phyloP scores from a whole-genome alignment of 2,113 vertebrate species.

The Paraplagusia blochii region DNA sequence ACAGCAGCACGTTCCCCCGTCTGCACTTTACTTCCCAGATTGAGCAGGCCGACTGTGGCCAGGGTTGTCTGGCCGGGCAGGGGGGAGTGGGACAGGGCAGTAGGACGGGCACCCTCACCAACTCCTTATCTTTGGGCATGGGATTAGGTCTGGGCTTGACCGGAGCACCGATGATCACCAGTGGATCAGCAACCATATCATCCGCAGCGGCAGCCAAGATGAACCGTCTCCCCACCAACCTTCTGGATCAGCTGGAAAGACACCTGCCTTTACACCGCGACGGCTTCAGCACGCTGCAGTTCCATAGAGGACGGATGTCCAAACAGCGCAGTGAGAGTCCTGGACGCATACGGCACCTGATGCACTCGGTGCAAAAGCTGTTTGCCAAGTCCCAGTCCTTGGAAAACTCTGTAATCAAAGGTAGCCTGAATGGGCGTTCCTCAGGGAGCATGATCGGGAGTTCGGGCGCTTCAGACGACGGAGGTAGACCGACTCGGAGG shows the following conservation, averaged over 20 bases:
- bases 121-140: slow-evolving; percentile 77
- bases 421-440: slow-evolving; percentile 81
- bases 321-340: slow-evolving; percentile 97
- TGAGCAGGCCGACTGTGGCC: slow-evolving; percentile 86
- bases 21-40: slow-evolving; percentile 94
- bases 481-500: slow-evolving; percentile 81
- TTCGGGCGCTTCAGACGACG: slow-evolving; percentile 71
- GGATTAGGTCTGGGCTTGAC: slow-evolving; percentile 71
- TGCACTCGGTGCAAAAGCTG: slow-evolving; percentile 96
- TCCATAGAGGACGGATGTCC: slow-evolving; percentile 81
- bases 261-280: slow-evolving; percentile 94
- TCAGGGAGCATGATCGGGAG: slow-evolving; percentile 38
- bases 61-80: slow-evolving; percentile 59
- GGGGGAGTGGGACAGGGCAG: slow-evolving; percentile 63
- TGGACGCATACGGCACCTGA: slow-evolving; percentile 93
- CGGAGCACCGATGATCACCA: slow-evolving; percentile 81
- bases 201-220: slow-evolving; percentile 72
- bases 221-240: slow-evolving; percentile 91
- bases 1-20: slow-evolving; percentile 94
- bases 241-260: slow-evolving; percentile 96
- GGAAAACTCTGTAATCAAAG: slow-evolving; percentile 83
- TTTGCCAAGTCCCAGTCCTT: slow-evolving; percentile 87
- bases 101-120: slow-evolving; percentile 63
- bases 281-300: slow-evolving; percentile 97
- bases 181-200: slow-evolving; percentile 79